phyloP scores from a whole-genome alignment of 2,797 vertebrate genomes.

The Crenichthys baileyi region DNA sequence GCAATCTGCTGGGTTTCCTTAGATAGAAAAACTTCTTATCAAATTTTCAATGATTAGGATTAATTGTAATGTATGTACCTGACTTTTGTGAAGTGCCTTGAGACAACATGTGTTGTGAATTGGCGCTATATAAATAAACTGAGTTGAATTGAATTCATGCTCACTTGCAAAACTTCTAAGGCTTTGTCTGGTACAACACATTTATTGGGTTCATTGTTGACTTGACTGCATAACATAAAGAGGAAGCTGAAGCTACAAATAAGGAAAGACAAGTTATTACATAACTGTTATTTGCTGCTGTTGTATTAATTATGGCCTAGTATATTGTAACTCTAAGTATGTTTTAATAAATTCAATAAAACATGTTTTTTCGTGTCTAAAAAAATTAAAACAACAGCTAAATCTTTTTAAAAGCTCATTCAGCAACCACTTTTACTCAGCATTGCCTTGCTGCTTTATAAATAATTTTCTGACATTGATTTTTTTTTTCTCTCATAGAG shows the following conservation, averaged over 20 bases:
- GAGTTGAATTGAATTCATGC: too few relatives aligned
- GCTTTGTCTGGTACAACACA: too few relatives aligned
- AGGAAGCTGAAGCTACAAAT: not conserved
- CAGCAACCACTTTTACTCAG: too few relatives aligned
- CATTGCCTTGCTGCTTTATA: not conserved
- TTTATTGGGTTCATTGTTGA: not conserved
- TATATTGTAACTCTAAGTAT: not conserved
- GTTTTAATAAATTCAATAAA: not conserved
- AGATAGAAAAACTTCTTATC: too few relatives aligned
- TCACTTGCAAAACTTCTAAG: too few relatives aligned
- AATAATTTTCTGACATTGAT: not conserved
- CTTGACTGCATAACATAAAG: not conserved
- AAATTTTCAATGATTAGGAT: too few relatives aligned
- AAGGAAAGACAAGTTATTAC: not conserved
- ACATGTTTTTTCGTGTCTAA: not conserved
- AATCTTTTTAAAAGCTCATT: not conserved
- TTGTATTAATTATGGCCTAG: not conserved
- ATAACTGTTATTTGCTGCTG: not conserved
- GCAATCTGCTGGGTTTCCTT: too few relatives aligned
- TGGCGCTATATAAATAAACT: too few relatives aligned
- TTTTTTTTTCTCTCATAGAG: not conserved
- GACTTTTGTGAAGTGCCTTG: too few relatives aligned
- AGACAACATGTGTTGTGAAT: too few relatives aligned
- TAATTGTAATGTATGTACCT: too few relatives aligned
- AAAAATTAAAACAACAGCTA: not conserved